A percentile compares a stretch with the other conserved stretches of the same genome.
Evolutionary conservation across 2,888 invertebrate genomes (phyloP).

Genomic region (Heliconius ethilla): DNA sequence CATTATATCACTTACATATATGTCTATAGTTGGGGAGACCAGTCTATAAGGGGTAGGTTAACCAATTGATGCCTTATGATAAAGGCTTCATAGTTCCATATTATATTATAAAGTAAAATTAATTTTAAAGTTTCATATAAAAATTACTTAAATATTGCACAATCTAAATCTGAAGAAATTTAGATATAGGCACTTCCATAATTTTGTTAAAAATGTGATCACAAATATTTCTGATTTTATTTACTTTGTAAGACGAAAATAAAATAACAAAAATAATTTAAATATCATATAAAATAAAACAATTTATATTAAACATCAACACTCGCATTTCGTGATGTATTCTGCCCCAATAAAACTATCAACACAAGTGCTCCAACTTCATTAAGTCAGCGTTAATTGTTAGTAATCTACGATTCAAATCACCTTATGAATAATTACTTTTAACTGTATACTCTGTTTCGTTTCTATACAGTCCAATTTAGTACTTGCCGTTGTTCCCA

Average conservation of each 20-base stretch:
- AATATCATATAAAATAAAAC: neutral
- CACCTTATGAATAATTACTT: slow-evolving; percentile 23
- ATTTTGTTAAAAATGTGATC: too few species aligned
- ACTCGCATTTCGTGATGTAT: slow-evolving; percentile 14
- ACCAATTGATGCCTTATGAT: neutral
- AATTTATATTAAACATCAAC: neutral
- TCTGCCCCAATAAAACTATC: slow-evolving; percentile 25
- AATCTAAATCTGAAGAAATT: too few species aligned
- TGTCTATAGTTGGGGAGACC: too few species aligned
- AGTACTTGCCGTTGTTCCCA: slow-evolving; percentile 11
- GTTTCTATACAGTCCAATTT: slow-evolving; percentile 32
- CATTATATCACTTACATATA: too few species aligned
- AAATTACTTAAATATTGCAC: neutral
- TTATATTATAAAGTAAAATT: neutral
- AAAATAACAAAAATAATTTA: neutral
- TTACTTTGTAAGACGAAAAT: neutral
- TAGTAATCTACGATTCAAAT: slow-evolving; percentile 36
- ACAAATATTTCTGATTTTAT: neutral
- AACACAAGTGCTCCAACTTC: slow-evolving; percentile 31
- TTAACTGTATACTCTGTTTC: slow-evolving; percentile 25
- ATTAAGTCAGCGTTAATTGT: slow-evolving; percentile 39
- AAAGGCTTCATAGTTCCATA: too few species aligned
- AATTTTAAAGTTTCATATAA: neutral
- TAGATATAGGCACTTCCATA: neutral
- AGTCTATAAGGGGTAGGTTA: too few species aligned